Percentiles rank a stretch among this genome's conserved stretches.
Evolutionary conservation across 2,888 invertebrate genomes (phyloP).

Genomic region (Parthenolecanium corni): DNA sequence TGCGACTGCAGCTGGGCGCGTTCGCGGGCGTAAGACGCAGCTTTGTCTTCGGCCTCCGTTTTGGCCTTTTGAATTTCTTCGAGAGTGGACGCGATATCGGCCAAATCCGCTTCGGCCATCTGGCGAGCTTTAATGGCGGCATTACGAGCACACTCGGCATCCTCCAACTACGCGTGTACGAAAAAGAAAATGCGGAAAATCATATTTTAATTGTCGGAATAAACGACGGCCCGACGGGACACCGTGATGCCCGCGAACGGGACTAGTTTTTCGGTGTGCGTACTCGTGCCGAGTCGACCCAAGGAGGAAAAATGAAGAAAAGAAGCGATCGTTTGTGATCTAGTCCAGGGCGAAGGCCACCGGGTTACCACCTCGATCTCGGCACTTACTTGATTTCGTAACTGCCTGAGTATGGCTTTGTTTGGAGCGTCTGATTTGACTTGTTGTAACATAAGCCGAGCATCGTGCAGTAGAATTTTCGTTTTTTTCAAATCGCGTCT

Average conservation of each 20-base stretch:
- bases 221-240: too few relatives aligned
- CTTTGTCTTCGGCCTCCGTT: conserved; percentile 68
- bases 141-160: conserved; percentile 72
- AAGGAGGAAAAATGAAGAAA: not conserved
- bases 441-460: conserved; percentile 81
- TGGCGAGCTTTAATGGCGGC: conserved; percentile 78
- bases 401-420: conserved; percentile 61
- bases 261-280: not conserved
- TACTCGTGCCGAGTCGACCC: too few relatives aligned
- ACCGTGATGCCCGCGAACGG: not conserved
- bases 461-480: conserved; percentile 78
- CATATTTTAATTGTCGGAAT: conserved; percentile 2
- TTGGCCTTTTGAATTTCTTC: conserved; percentile 66
- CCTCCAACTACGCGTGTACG: conserved; percentile 59
- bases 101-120: conserved; percentile 71
- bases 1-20: conserved; percentile 69
- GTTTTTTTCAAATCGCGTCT: conserved; percentile 80
- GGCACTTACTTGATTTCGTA: conserved; percentile 60
- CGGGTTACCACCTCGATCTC: too few relatives aligned
- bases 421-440: conserved; percentile 75
- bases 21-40: conserved; percentile 59
- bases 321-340: too few relatives aligned
- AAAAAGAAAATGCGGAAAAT: conserved; percentile 17
- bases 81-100: conserved; percentile 67
- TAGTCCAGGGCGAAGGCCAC: too few relatives aligned